Base-by-base conservation (phyloP, 2,113 vertebrate genomes). In the Grammomys dolichurus region DNA sequence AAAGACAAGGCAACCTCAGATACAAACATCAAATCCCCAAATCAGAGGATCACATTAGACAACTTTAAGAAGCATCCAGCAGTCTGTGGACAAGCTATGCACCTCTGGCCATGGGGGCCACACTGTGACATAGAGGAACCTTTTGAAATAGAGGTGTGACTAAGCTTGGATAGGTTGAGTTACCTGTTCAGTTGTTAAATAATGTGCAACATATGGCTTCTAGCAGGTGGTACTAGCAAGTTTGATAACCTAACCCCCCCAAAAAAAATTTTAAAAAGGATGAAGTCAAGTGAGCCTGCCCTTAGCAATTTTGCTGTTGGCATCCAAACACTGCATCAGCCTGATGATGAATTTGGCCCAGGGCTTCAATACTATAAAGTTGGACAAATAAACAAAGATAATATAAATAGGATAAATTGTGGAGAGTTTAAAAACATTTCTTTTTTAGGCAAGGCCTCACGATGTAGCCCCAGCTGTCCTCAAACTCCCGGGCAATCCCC, bases 291-390 rank as follows among this genome's bases (percentile, higher is more conserved):
- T 46, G 69, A 63, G 73, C 95, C 63, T 80, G 48, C 69, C 70
- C 12, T 95, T n/a, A 91, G 56, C 43, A 89, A 84, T 89, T 65
- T 84, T 96, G 69, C 75, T 87, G 33, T 73, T 96, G 93, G 46
- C 94, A 89, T 95, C n/a, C 76, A 93, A 73, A 75, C 22, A 6
- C 22, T 58, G 28, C 1, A 0, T 93, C 85, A 31, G 2, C 65
- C 86, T 90, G 69, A 70, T 17, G 19, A 14, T 89, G 56, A 22
- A 51, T 78, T 89, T 91, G 48, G 26, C 43, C 4, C 10, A 87
- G 33, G 80, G n/a, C 33, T 60, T 87, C 56, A 58, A 70, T 94
- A 91, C 89, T 80, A 88, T 89, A 86, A 95, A 95, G 43, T 85
- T 96, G 36, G 26, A 89, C 14, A 96, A 65, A 46, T 40, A 60